phyloP scores from a whole-genome alignment of 2,797 vertebrate species.

The Argya squamiceps region DNA sequence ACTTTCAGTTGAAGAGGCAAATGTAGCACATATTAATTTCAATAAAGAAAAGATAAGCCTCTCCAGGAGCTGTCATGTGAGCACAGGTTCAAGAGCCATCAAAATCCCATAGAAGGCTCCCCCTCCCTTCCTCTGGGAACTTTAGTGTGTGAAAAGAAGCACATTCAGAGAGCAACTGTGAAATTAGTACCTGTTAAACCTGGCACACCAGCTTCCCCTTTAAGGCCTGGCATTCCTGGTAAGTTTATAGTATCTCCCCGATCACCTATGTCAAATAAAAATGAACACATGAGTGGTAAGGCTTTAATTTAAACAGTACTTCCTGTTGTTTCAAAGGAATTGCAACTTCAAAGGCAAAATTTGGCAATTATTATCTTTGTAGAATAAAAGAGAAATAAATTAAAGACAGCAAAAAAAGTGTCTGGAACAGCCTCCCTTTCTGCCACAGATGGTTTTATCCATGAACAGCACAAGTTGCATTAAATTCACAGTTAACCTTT shows the following conservation, averaged over 20 bases:
- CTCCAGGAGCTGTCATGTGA: not conserved
- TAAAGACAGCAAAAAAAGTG: not conserved
- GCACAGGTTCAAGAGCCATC: not conserved
- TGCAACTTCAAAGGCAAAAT: not conserved
- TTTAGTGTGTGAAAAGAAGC: not conserved
- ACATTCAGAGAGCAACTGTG: not conserved
- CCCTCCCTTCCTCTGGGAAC: not conserved
- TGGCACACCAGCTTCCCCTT: conserved; percentile 82
- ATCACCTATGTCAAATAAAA: conserved; percentile 64
- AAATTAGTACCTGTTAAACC: conserved; percentile 81
- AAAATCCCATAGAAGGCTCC: not conserved
- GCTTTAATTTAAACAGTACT: not conserved
- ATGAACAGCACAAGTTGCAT: not conserved
- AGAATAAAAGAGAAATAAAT: not conserved
- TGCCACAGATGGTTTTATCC: not conserved
- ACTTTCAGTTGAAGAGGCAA: not conserved
- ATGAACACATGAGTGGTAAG: not conserved
- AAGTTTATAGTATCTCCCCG: conserved; percentile 79
- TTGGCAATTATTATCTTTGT: not conserved
- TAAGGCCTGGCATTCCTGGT: conserved; percentile 84
- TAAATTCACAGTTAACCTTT: not conserved
- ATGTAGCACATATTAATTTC: not conserved
- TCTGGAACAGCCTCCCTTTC: not conserved
- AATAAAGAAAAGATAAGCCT: not conserved
- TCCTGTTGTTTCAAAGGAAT: not conserved